Base-by-base conservation (phyloP, 2,888 invertebrate genomes). In the Hipparchia semele region DNA sequence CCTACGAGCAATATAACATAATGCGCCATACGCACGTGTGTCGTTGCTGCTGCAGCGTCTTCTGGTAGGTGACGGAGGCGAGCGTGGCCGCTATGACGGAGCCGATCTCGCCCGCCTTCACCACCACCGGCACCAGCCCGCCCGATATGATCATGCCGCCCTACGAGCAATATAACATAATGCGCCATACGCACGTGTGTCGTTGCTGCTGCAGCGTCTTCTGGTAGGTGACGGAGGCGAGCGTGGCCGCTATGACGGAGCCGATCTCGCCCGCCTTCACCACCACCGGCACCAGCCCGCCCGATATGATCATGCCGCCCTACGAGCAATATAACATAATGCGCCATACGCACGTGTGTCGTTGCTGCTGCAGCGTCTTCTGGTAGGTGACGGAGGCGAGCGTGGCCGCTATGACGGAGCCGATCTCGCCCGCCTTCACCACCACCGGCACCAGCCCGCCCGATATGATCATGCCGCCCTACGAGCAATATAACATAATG, bases 341-440 rank as follows among this genome's bases (percentile, higher is more conserved):
- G 23, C 23, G 23, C 23, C 23, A 23, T 60, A 68, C 68, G 51
- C 39, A 79, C 80, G 79, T 76, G 74, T 75, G 75, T 0, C 79
- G 72, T 9, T 78, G 78, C 8, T 76, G 72, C 8, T 75, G 72
- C 46, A 81, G 76, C 6, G 83, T 81, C 9, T 84, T 83, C 49
- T 86, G 85, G 82, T 91, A 91, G 23, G 90, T 83, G 80, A 86
- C 81, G 51, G 93, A 94, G 60, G 94, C 94, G 65, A 94, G 89
- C 45, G 94, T 88, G 74, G 94, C 94, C 45, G 94, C 94, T 74
- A 94, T 89, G 73, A 94, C 89, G 5, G 94, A 93, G n/a, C 94
- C 94, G n/a, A 92, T 86, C 81, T 93, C 92, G 0, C 91, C 90
- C 1, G 87, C 91, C 12, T 81, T 81, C 75, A 94, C 94, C 79